phyloP scores from a whole-genome alignment of 2,888 invertebrate genomes.

The Dicyrtomina minuta region DNA sequence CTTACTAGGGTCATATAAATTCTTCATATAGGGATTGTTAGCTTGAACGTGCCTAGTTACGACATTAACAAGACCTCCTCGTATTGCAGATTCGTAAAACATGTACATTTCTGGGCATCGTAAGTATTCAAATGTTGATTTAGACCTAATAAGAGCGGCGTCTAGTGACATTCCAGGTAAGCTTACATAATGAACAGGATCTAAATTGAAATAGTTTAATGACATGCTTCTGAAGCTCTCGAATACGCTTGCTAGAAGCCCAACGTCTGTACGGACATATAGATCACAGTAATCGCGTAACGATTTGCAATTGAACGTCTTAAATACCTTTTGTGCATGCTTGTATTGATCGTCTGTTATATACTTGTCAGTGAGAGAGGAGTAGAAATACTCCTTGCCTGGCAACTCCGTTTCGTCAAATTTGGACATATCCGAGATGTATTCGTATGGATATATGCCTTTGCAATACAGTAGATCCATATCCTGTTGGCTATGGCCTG shows the following conservation, averaged over 20 bases:
- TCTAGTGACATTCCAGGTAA: conserved; percentile 44
- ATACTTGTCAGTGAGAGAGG: conserved; percentile 24
- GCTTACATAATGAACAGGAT: conserved; percentile 48
- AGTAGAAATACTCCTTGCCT: conserved; percentile 25
- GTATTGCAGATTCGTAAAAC: conserved; percentile 35
- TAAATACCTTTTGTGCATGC: conserved; percentile 47
- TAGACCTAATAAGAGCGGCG: conserved; percentile 38
- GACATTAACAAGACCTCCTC: conserved; percentile 36
- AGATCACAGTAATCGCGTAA: conserved; percentile 52
- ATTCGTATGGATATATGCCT: conserved; percentile 43
- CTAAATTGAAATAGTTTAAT: conserved; percentile 45
- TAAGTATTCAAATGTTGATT: conserved; percentile 44
- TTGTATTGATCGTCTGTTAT: conserved; percentile 48
- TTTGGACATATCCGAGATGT: conserved; percentile 33
- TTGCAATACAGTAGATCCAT: conserved; percentile 32
- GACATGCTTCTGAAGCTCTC: conserved; percentile 51
- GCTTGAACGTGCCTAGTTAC: conserved; percentile 40
- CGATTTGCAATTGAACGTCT: conserved; percentile 44
- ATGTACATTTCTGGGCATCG: conserved; percentile 48
- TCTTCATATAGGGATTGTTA: conserved; percentile 38
- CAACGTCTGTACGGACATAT: conserved; percentile 48
- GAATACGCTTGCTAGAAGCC: conserved; percentile 52
- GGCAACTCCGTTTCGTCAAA: conserved; percentile 38
- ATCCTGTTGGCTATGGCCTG: neutral
- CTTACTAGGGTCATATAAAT: conserved; percentile 21